These are phyloP conservation scores for Pelosia muscerda DNA, from an alignment of 2,888 invertebrate genomes.

Conservation along the genomic window DNA sequence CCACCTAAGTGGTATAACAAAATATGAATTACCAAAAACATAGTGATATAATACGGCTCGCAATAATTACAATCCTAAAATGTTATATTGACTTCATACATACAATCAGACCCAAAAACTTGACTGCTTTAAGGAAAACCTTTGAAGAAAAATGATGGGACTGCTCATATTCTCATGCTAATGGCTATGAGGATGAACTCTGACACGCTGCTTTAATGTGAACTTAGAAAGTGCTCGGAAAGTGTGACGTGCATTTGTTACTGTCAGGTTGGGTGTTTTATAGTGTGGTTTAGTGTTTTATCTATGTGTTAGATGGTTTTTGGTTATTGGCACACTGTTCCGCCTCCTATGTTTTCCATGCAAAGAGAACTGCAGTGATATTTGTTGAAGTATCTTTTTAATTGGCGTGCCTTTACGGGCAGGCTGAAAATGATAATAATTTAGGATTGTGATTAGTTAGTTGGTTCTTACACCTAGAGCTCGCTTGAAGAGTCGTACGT, in stretches of 20 bases:
- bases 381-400: too few relatives aligned
- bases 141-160: constrained; percentile 8
- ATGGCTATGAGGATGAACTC: constrained; percentile 8
- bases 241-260: constrained; percentile 2
- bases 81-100: not conserved
- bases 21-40: too few relatives aligned
- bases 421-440: too few relatives aligned
- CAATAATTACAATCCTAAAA: not conserved
- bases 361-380: too few relatives aligned
- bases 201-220: constrained; percentile 5
- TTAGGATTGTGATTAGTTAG: too few relatives aligned
- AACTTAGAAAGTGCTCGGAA: constrained; percentile 3
- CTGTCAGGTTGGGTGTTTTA: not conserved
- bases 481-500: too few relatives aligned
- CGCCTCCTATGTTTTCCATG: too few relatives aligned
- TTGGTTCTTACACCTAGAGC: too few relatives aligned
- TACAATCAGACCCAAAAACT: not conserved
- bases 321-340: too few relatives aligned
- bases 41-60: not conserved
- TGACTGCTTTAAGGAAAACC: not conserved
- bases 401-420: too few relatives aligned
- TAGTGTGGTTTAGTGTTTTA: not conserved
- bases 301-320: not conserved
- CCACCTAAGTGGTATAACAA: too few relatives aligned
- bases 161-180: constrained; percentile 11